Conservation (phyloP, 2,797 vertebrate genomes). For the Pseudochaenichthys georgianus region DNA sequence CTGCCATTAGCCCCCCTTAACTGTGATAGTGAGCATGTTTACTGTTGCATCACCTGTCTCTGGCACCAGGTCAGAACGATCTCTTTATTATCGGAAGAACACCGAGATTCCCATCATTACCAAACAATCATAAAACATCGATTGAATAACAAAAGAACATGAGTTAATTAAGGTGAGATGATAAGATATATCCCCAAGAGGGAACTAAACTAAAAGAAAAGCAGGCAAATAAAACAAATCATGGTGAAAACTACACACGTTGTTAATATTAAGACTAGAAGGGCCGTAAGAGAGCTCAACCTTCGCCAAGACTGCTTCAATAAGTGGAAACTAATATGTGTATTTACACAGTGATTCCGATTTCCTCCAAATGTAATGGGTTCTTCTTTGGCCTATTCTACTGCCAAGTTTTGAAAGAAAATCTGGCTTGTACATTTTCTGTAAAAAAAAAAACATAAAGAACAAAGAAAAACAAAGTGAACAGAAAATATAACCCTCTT, state of each 20-base stretch:
- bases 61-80: constrained; percentile 25
- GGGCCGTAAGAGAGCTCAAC: background rate
- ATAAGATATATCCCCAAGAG: background rate
- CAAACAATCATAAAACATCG: constrained; percentile 9
- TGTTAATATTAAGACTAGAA: background rate
- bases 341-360: background rate
- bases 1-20: constrained; percentile 13
- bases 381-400: background rate
- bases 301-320: background rate
- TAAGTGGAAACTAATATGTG: background rate
- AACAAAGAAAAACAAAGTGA: background rate
- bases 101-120: constrained; percentile 11
- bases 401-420: background rate
- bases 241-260: background rate
- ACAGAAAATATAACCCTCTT: background rate
- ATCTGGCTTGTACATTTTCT: background rate
- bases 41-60: constrained; percentile 30
- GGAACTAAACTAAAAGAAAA: background rate
- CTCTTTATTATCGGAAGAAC: constrained; percentile 33
- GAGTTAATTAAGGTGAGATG: constrained; percentile 1
- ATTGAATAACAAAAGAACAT: constrained; percentile 12
- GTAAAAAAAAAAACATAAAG: background rate
- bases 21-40: constrained; percentile 48
- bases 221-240: background rate
- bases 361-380: background rate